Base-by-base conservation (phyloP, 37 sponge, comb jelly and placozoan genomes). In the Dysidea cf. avara region DNA sequence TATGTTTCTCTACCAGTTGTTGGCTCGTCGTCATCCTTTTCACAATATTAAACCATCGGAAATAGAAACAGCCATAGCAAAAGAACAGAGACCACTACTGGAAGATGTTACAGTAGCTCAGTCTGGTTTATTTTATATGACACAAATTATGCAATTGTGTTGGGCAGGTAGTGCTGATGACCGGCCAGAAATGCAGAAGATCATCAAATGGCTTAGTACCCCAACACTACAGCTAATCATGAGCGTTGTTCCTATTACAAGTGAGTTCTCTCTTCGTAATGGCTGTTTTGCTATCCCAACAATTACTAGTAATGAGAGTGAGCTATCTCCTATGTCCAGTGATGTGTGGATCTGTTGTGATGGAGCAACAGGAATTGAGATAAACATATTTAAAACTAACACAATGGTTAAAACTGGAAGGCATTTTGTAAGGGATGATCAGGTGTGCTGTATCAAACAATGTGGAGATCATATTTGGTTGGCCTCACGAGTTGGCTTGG, bases 271-370 rank as follows among this genome's bases (percentile, higher is more conserved):
- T n/a, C n/a, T n/a, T n/a, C n/a, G n/a, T n/a, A n/a, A n/a, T n/a
- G n/a, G n/a, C n/a, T n/a, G n/a, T n/a, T n/a, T n/a, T n/a, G n/a
- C n/a, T n/a, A n/a, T n/a, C n/a, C n/a, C n/a, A n/a, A n/a, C n/a
- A n/a, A n/a, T n/a, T n/a, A n/a, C n/a, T n/a, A n/a, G n/a, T n/a
- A n/a, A n/a, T n/a, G n/a, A n/a, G 11, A 69, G 25, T 38, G 87
- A 87, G 71, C 48, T 87, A 35, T n/a, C n/a, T n/a, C n/a, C n/a
- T n/a, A n/a, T n/a, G n/a, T n/a, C n/a, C 16, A 69, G 25, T 38
- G 87, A 87, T 64, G 37, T 87, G 47, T 87, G 87, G 87, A 61
- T 87, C 37, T 80, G 81, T 30, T 81, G 81, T 50, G 77, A 87
- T 75, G 76, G 68, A 14, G 63, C 35, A 18, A 57, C 55, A 28